Evolutionary conservation across 2,888 invertebrate species (phyloP).

Genomic region (Xylocampa areola): DNA sequence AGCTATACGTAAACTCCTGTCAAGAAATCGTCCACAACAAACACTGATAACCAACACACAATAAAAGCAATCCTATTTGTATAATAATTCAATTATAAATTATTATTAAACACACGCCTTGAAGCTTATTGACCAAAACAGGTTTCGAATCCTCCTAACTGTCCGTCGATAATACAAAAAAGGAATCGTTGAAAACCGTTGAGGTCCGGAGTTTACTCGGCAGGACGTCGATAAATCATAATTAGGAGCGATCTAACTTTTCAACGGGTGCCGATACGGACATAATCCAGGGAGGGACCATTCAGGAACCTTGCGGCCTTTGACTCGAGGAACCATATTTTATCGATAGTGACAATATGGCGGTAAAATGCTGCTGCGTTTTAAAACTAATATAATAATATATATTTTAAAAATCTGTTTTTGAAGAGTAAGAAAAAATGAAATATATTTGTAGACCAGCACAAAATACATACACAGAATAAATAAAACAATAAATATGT

Average conservation of each 20-base stretch:
- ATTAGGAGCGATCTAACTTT: conserved; percentile 79
- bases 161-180: conserved; percentile 44
- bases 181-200: conserved; percentile 19
- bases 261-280: conserved; percentile 84
- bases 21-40: not conserved
- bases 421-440: no score
- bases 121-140: conserved; percentile 20
- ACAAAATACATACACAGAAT: no score
- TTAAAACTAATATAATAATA: not conserved
- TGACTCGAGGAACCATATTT: conserved; percentile 70
- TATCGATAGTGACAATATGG: conserved; percentile 68
- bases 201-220: conserved; percentile 33
- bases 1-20: no score
- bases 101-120: conserved; percentile 19
- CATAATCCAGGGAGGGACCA: conserved; percentile 70
- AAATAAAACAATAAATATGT: no score
- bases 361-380: conserved; percentile 60
- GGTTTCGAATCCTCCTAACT: conserved; percentile 40
- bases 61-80: conserved; percentile 17
- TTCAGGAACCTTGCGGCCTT: conserved; percentile 65
- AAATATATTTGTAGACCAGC: no score
- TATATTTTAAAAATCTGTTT: no score
- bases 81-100: conserved; percentile 37
- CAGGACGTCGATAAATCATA: conserved; percentile 79
- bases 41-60: not conserved